Evolutionary conservation across 1,140 invertebrate species (phyloP).

Genomic region (Ceratosolen solmsi): DNA sequence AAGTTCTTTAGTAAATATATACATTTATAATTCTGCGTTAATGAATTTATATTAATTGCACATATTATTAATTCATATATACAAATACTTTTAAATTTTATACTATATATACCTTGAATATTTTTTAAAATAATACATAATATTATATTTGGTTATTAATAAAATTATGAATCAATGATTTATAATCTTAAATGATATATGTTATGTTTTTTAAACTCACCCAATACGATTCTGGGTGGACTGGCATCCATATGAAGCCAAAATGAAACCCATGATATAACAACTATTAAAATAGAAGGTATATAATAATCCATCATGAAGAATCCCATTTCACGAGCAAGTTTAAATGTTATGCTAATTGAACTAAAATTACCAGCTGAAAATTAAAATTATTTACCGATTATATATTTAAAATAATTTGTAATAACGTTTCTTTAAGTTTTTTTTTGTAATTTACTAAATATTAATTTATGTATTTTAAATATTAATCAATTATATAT

Average conservation of each 20-base stretch:
- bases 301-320: slow-evolving; percentile 93
- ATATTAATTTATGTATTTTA: neutral
- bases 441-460: too few species aligned
- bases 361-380: slow-evolving; percentile 88
- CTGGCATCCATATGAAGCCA: slow-evolving; percentile 91
- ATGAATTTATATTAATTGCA: too few species aligned
- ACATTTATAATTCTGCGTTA: too few species aligned
- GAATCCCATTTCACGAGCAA: slow-evolving; percentile 87
- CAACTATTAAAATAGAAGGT: slow-evolving; percentile 90
- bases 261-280: slow-evolving; percentile 92
- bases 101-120: too few species aligned
- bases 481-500: neutral
- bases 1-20: too few species aligned
- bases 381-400: slow-evolving; percentile 61
- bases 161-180: too few species aligned
- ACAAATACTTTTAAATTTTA: too few species aligned
- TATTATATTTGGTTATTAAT: too few species aligned
- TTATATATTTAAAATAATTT: neutral
- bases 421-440: neutral
- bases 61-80: too few species aligned
- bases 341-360: slow-evolving; percentile 83
- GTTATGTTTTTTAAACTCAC: slow-evolving; percentile 64
- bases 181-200: too few species aligned
- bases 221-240: slow-evolving; percentile 85
- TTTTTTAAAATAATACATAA: too few species aligned